Conservation (phyloP, 2,888 invertebrate genomes). For the Cephus runcator region DNA sequence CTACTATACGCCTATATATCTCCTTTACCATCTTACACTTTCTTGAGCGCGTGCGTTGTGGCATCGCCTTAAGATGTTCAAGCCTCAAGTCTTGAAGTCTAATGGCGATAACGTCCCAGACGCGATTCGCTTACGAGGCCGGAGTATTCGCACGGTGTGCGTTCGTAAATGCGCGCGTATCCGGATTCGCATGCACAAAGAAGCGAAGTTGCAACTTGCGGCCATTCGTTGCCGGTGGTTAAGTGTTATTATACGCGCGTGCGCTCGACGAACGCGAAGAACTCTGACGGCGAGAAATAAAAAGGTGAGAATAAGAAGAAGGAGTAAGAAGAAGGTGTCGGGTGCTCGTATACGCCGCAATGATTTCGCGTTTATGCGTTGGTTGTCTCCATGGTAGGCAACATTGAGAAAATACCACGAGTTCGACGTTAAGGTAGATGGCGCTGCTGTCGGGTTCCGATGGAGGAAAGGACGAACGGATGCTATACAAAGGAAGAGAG, state of each 20-base stretch:
- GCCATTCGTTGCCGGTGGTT: constrained; percentile 39
- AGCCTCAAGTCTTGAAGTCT: not conserved
- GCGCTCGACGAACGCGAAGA: not conserved
- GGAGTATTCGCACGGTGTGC: not conserved
- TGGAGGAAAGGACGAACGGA: not conserved
- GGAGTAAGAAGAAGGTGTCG: constrained; percentile 5
- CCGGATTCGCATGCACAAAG: constrained; percentile 28
- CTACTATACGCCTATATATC: not conserved
- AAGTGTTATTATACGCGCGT: constrained; percentile 46
- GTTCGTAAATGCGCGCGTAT: not conserved
- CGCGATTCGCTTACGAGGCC: not conserved
- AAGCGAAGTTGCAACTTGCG: constrained; percentile 41
- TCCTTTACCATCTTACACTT: not conserved
- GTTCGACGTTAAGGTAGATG: not conserved
- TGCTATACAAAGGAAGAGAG: constrained; percentile 13
- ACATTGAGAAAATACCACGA: constrained; percentile 44
- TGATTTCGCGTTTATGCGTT: constrained; percentile 46
- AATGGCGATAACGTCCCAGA: not conserved
- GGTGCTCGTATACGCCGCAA: constrained; percentile 42
- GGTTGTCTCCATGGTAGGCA: constrained; percentile 37
- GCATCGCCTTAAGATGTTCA: not conserved
- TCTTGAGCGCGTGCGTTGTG: not conserved
- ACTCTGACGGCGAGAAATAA: not conserved
- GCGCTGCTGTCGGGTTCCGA: not conserved
- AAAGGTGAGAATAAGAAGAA: not conserved